These are phyloP conservation scores for Sinocyclocheilus grahami DNA, from an alignment of 2,113 vertebrate species.

Conservation along the genomic window DNA sequence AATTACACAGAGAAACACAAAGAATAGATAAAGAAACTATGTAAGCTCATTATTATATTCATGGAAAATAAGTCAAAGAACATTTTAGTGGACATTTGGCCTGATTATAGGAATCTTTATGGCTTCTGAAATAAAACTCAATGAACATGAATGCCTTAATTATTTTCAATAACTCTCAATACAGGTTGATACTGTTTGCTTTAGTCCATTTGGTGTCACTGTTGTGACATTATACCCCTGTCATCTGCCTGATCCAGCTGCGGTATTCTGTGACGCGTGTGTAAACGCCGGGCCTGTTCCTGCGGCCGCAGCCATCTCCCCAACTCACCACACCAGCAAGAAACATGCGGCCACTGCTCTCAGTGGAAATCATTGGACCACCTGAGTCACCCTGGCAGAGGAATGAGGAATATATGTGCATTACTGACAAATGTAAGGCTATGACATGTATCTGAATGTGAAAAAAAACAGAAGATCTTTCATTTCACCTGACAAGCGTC, in stretches of 20 bases:
- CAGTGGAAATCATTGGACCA: slow-evolving; percentile 83
- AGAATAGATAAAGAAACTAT: neutral
- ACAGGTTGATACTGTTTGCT: neutral
- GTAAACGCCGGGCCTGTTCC: slow-evolving; percentile 91
- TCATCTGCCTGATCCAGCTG: slow-evolving; percentile 77
- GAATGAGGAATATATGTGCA: neutral
- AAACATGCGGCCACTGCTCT: slow-evolving; percentile 74
- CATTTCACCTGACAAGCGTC: slow-evolving; percentile 89
- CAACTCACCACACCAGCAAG: slow-evolving; percentile 93
- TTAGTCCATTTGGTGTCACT: neutral
- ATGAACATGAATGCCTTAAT: neutral
- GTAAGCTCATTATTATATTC: neutral
- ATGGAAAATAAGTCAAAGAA: neutral
- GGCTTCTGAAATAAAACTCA: neutral
- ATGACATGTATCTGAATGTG: neutral
- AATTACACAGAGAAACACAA: neutral
- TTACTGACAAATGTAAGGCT: neutral
- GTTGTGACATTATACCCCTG: slow-evolving; percentile 30
- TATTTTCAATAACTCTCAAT: neutral
- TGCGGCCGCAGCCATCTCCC: slow-evolving; percentile 91
- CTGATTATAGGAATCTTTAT: neutral
- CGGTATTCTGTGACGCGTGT: slow-evolving; percentile 79
- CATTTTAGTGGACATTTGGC: neutral
- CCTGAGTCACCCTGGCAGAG: slow-evolving; percentile 88
- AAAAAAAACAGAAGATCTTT: neutral